phyloP scores from a whole-genome alignment of 2,113 vertebrate genomes.

The Illadopsis cleaveri region DNA sequence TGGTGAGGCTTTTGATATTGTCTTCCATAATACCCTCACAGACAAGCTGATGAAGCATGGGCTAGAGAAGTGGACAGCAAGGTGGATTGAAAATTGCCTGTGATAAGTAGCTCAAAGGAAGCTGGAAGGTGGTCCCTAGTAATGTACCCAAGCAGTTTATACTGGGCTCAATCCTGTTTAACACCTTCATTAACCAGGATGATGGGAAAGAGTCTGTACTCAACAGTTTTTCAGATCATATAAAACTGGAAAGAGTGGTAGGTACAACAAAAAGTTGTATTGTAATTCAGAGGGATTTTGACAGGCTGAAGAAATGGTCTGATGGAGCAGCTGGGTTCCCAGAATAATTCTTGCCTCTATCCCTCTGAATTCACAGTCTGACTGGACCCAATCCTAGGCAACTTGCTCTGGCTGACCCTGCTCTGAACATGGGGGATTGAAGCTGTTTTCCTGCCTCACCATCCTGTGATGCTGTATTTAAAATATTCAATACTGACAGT shows the following conservation, averaged over 20 bases:
- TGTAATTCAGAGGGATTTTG: background rate
- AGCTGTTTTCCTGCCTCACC: background rate
- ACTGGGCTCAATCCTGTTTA: background rate
- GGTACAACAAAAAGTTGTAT: background rate
- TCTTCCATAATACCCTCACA: background rate
- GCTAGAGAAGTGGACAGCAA: background rate
- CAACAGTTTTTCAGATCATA: background rate
- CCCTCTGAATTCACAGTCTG: background rate
- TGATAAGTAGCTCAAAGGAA: background rate
- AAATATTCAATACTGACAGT: background rate
- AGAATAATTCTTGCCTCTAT: background rate
- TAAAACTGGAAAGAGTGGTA: background rate
- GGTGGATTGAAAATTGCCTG: background rate
- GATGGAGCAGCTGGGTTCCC: background rate
- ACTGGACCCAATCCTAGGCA: fast-evolving
- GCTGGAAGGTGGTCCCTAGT: background rate
- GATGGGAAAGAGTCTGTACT: background rate
- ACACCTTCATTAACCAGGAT: background rate
- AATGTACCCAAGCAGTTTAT: fast-evolving
- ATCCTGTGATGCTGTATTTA: background rate
- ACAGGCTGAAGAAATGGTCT: background rate
- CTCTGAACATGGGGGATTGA: background rate
- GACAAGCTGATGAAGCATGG: background rate
- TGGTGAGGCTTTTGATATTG: background rate
- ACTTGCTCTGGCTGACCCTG: background rate